Base-by-base conservation (phyloP, 2,113 vertebrate species). In the Pao palembangensis region DNA sequence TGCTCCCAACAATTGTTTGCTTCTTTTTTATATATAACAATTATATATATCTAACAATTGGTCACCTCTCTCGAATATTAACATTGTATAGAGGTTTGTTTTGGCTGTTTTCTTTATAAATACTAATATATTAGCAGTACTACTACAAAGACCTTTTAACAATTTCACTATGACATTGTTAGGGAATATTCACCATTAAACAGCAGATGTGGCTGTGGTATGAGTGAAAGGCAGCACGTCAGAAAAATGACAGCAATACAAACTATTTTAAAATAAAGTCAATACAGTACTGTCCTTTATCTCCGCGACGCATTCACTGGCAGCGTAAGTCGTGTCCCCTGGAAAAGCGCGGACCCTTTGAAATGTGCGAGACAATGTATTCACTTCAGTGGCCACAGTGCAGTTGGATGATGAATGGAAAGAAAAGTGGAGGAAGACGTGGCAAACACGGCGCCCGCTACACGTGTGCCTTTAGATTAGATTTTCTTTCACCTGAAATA, bases 391-490 rank as follows among this genome's bases (percentile, higher is more conserved):
- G 67, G 79, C 70, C 74, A 41, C 57, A 79, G 82, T 50, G 15
- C 51, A 21, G 12, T 31, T 19, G 34, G 47, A 79, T 84, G 71
- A 86, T 89, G 88, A 92, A 91, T 81, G 88, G 82, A 85, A 83
- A 81, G 87, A 83, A 84, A 88, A 87, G 86, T 65, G 64, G 42
- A 69, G 79, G 8, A 81, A 64, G 64, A 83, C 78, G 69, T 53
- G 79, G 67, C 64, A 79, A 84, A 84, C 69, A 50, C 55, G 71
- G 59, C 71, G 57, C 49, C 61, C 62, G 51, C 77, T 75, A 51
- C 19, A 61, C 20, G 42, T 28, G 58, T 69, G 67, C 55, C 44
- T 16, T 47, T 47, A 16, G 19, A 59, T 47, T n/a, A 4, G 11
- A 57, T 76, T 79, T 76, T 79, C 51, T 31, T 18, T 51, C 60